Conservation (phyloP, 2,888 invertebrate species). For the Hemaris fuciformis region DNA sequence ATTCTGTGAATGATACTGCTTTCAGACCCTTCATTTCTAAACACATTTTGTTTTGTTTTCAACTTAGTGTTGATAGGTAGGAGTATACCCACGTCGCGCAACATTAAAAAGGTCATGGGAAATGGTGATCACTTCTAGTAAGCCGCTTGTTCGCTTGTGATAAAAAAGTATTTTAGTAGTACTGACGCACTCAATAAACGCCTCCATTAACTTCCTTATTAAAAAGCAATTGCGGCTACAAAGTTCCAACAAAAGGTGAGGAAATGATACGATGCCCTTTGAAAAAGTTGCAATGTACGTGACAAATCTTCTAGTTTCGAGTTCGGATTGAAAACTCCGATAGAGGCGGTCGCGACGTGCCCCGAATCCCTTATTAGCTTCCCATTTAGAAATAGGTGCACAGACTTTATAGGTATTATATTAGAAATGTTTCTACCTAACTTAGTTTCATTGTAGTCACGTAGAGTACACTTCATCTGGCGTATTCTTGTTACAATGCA, state of each 20-base stretch:
- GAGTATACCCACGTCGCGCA: no score
- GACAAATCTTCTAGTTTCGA: conserved; percentile 78
- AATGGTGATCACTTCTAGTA: no score
- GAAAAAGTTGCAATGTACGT: conserved; percentile 76
- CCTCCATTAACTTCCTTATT: conserved; percentile 25
- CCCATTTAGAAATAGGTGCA: conserved; percentile 67
- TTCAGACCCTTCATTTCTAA: no score
- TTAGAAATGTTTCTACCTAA: conserved; percentile 48
- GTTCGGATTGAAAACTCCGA: conserved; percentile 79
- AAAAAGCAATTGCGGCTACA: conserved; percentile 41
- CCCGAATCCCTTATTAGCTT: conserved; percentile 63
- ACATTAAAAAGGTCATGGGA: no score
- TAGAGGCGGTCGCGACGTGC: conserved; percentile 73
- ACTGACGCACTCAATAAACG: neutral
- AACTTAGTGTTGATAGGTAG: no score
- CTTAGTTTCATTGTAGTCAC: conserved; percentile 51
- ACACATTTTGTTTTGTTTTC: no score
- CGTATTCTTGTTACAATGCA: conserved; percentile 40
- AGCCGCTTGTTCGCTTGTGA: no score
- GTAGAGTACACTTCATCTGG: conserved; percentile 45
- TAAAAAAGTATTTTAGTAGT: no score
- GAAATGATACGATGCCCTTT: conserved; percentile 70
- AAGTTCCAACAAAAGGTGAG: conserved; percentile 62
- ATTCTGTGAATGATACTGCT: no score
- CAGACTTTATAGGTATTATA: conserved; percentile 59